A percentile compares a stretch with the other conserved stretches of the same genome.
Evolutionary conservation across 2,888 invertebrate species (phyloP).

Genomic region (Campopleginae sp.): DNA sequence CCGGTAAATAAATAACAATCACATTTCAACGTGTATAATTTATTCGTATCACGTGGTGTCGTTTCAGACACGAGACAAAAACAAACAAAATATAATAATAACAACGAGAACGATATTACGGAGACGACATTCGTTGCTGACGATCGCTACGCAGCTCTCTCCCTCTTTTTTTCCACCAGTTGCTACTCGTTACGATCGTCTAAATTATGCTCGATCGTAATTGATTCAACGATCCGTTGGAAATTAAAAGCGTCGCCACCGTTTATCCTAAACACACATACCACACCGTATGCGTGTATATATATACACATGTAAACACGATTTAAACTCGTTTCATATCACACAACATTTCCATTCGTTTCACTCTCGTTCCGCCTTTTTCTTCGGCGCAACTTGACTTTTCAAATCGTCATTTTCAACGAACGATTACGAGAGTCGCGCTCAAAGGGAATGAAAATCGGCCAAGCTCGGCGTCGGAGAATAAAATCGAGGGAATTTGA

Average conservation of each 20-base stretch:
- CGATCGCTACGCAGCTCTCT: neutral
- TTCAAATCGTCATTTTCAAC: constrained; percentile 1
- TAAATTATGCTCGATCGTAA: constrained; percentile 12
- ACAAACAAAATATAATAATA: constrained; percentile 20
- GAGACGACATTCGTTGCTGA: neutral
- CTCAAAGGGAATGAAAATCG: no score
- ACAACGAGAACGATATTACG: neutral
- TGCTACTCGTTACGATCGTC: constrained; percentile 17
- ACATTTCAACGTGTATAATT: constrained; percentile 11
- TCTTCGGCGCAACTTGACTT: neutral
- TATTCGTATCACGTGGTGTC: constrained; percentile 15
- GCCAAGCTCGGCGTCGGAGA: no score
- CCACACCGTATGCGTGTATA: neutral
- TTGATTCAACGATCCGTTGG: constrained; percentile 1
- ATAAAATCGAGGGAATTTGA: no score
- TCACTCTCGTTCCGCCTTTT: neutral
- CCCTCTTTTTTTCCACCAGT: no score
- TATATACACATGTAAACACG: neutral
- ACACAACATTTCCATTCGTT: neutral
- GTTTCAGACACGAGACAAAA: constrained; percentile 14
- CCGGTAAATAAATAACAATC: neutral
- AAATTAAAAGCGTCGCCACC: neutral
- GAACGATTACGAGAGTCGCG: neutral
- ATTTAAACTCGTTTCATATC: constrained; percentile 6
- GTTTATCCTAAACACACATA: neutral